Conservation (phyloP, 2,113 vertebrate species). For the Ochotona princeps region DNA sequence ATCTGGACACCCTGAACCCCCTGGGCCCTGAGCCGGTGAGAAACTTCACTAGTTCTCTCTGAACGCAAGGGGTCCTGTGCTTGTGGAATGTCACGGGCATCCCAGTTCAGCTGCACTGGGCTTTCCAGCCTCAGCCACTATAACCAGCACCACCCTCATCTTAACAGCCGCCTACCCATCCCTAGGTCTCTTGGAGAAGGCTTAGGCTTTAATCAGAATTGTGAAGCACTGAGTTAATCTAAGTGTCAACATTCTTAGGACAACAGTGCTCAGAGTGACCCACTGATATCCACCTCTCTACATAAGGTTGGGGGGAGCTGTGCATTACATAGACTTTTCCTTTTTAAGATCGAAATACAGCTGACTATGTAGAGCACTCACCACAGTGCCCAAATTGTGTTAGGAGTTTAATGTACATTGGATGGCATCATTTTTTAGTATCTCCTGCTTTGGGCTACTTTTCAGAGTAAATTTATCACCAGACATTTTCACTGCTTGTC, state of each 20-base stretch:
- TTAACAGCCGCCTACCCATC: not conserved
- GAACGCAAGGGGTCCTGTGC: not conserved
- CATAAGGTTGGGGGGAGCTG: not conserved
- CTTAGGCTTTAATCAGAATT: not conserved
- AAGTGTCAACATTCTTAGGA: not conserved
- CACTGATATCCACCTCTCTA: not conserved
- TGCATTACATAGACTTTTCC: not conserved
- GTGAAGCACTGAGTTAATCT: not conserved
- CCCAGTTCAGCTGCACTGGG: not conserved
- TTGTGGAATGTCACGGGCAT: not conserved
- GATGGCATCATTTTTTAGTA: constrained; percentile 12
- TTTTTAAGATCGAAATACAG: constrained; percentile 43
- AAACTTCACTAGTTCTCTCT: not conserved
- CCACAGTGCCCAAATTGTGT: not conserved
- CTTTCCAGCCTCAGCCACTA: too few species aligned
- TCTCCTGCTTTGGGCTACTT: constrained; percentile 42
- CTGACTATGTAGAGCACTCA: not conserved
- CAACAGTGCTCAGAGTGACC: not conserved
- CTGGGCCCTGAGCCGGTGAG: not conserved
- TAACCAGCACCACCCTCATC: not conserved
- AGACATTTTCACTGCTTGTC: not conserved
- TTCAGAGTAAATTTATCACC: constrained; percentile 61
- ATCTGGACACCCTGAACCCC: not conserved
- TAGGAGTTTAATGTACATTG: not conserved
- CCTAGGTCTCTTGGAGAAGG: not conserved